Evolutionary conservation across 2,113 vertebrate species (phyloP), one percentile per base, ranked within the genome.

Genomic region (Antennarius striatus): DNA sequence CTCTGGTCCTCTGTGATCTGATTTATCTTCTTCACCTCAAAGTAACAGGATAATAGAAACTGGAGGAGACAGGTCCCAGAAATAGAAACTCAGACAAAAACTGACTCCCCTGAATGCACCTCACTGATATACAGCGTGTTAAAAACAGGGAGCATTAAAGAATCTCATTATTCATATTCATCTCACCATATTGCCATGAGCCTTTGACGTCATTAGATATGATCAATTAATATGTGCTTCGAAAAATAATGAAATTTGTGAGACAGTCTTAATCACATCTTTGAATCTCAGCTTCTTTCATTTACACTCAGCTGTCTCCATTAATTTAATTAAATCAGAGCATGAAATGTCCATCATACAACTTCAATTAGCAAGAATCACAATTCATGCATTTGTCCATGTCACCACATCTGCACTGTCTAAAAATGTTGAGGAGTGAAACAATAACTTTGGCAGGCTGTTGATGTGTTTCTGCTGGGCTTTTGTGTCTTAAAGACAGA

Each of bases 31-130:
- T n/a, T 42, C 7, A 15, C 56, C 67, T 51, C 28, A 40, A 46
- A 56, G 43, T 61, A 55, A 65, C 28, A 16, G 10, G 68, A 39
- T 32, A 71, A 59, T 32, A 60, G 49, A 54, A 68, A 87, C 66
- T 55, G 62, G 10, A 80, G 39, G 39, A 78, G 64, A 64, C 73
- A n/a, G 9, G 43, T 29, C 49, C 15, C 46, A 49, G 59, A 36
- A 68, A 49, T 36, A 45, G 63, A 60, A 75, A 72, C 72, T 73
- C 68, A 84, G 82, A 75, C 43, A 52, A 42, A 80, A 58, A 67
- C 29, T 9, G 51, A 65, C 48, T 58, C 28, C 55, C 29, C n/a
- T 14, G 47, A 75, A 49, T 3, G 42, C 29, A 29, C 47, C 62
- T 53, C 55, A 66, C 22, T 43, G 30, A 45, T 59, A 69, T 14